These are phyloP conservation scores for Campoplex nolae DNA, from an alignment of 2,888 invertebrate genomes.

Conservation along the genomic window DNA sequence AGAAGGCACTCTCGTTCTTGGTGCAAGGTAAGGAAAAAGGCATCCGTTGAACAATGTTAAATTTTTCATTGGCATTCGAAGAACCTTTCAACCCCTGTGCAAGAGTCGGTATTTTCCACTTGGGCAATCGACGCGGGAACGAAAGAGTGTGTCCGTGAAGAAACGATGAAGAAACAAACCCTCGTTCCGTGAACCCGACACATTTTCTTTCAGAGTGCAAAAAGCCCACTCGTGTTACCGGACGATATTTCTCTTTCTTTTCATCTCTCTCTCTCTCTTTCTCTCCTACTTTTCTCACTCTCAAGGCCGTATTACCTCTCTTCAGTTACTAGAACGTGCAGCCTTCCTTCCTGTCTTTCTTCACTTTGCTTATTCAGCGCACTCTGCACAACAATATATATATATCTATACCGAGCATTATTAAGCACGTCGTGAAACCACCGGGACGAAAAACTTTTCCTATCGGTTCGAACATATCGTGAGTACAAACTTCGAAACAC, in stretches of 20 bases:
- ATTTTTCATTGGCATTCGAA: slow-evolving; percentile 57
- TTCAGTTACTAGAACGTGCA: slow-evolving; percentile 71
- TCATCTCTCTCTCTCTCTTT: slow-evolving; percentile 12
- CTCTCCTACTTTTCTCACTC: slow-evolving; percentile 25
- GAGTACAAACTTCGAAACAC: slow-evolving; percentile 38
- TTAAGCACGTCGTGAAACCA: slow-evolving; percentile 27
- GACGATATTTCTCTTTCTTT: slow-evolving; percentile 59
- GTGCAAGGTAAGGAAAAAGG: slow-evolving; percentile 13
- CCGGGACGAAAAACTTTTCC: slow-evolving; percentile 18
- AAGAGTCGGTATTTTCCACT: slow-evolving; percentile 65
- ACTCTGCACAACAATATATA: slow-evolving; percentile 1
- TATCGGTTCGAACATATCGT: slow-evolving; percentile 36
- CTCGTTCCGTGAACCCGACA: slow-evolving; percentile 41
- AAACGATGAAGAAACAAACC: slow-evolving; percentile 49
- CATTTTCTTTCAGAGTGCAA: slow-evolving; percentile 44
- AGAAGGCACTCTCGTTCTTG: background rate
- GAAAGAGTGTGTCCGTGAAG: slow-evolving; percentile 58
- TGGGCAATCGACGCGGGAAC: slow-evolving; percentile 57
- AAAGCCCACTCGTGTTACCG: slow-evolving; percentile 59
- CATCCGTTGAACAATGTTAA: slow-evolving; percentile 46
- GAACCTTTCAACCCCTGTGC: background rate
- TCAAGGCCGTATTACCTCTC: slow-evolving; percentile 67
- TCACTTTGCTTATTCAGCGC: slow-evolving; percentile 36
- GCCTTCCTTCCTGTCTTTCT: slow-evolving; percentile 62
- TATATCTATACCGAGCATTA: slow-evolving; percentile 19